Evolutionary conservation across 2,113 vertebrate genomes (phyloP), one percentile per base, ranked within the genome.

Genomic region (Pogona vitticeps): DNA sequence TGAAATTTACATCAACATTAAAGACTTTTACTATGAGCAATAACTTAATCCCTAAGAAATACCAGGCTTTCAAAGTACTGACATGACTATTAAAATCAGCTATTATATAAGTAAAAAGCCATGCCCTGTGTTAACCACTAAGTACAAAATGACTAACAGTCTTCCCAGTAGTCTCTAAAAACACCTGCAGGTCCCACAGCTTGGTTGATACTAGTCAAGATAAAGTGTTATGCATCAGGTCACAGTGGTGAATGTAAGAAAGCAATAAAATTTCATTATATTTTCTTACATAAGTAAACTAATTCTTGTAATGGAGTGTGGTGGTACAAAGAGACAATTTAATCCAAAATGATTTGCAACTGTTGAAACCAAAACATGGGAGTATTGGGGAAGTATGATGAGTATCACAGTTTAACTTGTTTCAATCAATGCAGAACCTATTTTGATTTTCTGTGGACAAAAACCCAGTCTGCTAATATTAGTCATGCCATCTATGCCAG

Each of bases 21-120:
- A 71, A 23, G 17, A 88, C 33, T 28, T 31, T 17, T 77, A 80
- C 72, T 6, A 46, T 38, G 65, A 3, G 91, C 89, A 92, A n/a
- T n/a, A n/a, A 42, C 1, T 38, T 79, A 40, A 79, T 33, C 36
- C 40, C 14, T 18, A 36, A 28, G 42, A 21, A 67, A 14, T 36
- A 63, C 7, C 72, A 72, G 88, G 68, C 36, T 88, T 82, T 36
- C 31, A 89, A 7, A 68, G 0, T 33, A 42, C 38, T n/a, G n/a
- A n/a, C n/a, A n/a, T 56, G 18, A 76, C 82, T 61, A 38, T 84
- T 84, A 42, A 76, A 59, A 65, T 17, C 33, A 33, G 9, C 10
- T 38, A 38, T 28, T 28, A 33, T 12, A n/a, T n/a, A 33, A 80
- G 52, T 61, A 23, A 28, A 17, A 65, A 65, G 21, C 58, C 59